phyloP scores from a whole-genome alignment of 2,888 invertebrate species.

The Eupithecia dodoneata region DNA sequence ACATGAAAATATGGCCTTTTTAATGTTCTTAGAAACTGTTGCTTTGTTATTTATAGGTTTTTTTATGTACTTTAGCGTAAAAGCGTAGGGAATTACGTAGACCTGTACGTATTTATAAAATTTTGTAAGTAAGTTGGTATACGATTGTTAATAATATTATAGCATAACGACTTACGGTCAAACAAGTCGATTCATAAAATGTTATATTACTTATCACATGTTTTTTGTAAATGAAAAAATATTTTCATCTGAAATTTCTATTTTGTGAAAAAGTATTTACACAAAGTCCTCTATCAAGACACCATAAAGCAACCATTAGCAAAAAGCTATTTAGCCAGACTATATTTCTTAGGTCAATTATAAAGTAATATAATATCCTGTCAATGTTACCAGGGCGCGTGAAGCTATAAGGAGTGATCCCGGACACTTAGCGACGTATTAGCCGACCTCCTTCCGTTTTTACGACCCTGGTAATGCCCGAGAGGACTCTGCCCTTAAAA shows the following conservation, averaged over 20 bases:
- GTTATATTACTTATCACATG: too few species aligned
- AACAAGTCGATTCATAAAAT: too few species aligned
- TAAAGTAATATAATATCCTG: constrained; percentile 9
- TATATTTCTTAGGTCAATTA: neutral
- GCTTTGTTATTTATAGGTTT: constrained; percentile 8
- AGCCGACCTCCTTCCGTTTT: constrained; percentile 64
- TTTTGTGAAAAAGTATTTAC: too few species aligned
- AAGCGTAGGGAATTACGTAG: neutral
- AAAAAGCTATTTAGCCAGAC: too few species aligned
- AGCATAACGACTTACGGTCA: too few species aligned
- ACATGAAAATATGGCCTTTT: constrained; percentile 37
- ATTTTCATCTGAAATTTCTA: too few species aligned
- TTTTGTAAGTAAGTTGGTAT: too few species aligned
- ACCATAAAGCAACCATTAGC: too few species aligned
- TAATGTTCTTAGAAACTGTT: constrained; percentile 35
- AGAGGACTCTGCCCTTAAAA: constrained; percentile 45
- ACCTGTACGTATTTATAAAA: too few species aligned
- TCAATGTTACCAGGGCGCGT: constrained; percentile 22
- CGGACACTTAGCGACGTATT: constrained; percentile 65
- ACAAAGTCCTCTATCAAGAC: neutral
- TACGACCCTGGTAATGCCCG: constrained; percentile 64
- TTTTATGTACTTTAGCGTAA: constrained; percentile 1
- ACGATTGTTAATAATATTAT: too few species aligned
- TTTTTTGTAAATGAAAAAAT: too few species aligned
- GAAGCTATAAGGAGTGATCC: constrained; percentile 36